Conservation (phyloP, 2,888 invertebrate species). For the Tridacna gigas region DNA sequence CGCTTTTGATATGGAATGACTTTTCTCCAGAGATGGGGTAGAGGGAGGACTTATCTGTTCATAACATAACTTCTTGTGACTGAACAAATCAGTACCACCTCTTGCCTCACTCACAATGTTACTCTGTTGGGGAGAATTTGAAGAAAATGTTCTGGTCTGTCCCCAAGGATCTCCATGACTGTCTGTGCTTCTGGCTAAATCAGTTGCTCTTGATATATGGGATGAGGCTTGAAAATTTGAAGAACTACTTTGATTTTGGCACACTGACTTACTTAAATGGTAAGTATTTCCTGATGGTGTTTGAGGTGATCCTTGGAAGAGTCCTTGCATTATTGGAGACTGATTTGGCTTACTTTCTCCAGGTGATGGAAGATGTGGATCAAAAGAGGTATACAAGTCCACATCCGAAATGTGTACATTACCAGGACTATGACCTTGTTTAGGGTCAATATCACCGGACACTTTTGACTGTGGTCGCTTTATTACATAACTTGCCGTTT, state of each 20-base stretch:
- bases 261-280: constrained; percentile 14
- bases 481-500: constrained; percentile 1
- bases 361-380: not conserved
- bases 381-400: constrained; percentile 3
- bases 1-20: constrained; percentile 11
- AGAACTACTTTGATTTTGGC: not conserved
- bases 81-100: constrained; percentile 8
- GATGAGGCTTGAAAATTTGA: not conserved
- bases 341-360: not conserved
- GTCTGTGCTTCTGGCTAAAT: not conserved
- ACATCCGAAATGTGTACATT: not conserved
- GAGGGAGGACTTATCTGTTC: constrained; percentile 60
- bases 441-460: not conserved
- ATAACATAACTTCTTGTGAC: constrained; percentile 43
- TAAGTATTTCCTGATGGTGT: constrained; percentile 1
- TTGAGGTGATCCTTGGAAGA: not conserved
- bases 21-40: constrained; percentile 35
- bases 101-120: not conserved
- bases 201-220: not conserved
- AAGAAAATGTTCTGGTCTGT: not conserved
- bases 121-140: not conserved
- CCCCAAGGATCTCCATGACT: not conserved
- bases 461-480: constrained; percentile 21
- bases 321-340: constrained; percentile 2
- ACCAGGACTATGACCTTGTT: not conserved